Percentiles rank a stretch among this genome's conserved stretches.
Conservation (phyloP, 2,113 vertebrate species). For the Xenotilapia flavipinnis region DNA sequence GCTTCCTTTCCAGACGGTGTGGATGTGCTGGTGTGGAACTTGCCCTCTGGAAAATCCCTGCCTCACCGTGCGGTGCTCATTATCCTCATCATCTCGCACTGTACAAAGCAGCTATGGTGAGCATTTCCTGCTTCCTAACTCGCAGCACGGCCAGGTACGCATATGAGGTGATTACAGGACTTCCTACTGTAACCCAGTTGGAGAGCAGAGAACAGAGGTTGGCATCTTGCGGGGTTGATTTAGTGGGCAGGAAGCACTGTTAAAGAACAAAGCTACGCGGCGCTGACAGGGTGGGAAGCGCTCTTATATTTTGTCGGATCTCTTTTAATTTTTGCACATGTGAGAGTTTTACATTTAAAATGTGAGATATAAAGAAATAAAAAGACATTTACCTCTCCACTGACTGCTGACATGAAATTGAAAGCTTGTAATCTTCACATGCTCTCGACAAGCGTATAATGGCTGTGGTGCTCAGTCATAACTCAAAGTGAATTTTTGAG, state of each 20-base stretch:
- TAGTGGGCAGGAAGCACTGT: constrained; percentile 32
- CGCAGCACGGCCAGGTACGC: constrained; percentile 11
- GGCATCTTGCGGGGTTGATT: constrained; percentile 17
- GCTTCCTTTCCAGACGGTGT: constrained; percentile 53
- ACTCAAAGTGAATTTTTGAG: background rate
- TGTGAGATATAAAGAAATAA: background rate
- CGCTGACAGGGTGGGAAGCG: background rate
- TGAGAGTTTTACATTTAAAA: background rate
- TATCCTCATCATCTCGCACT: constrained; percentile 41
- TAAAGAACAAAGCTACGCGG: constrained; percentile 38
- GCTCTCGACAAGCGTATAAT: background rate
- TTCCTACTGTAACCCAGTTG: constrained; percentile 46
- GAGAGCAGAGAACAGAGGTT: background rate
- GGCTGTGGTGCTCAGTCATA: background rate
- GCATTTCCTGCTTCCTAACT: constrained; percentile 60
- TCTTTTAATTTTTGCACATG: background rate
- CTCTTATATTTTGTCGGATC: background rate
- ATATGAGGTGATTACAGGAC: constrained; percentile 21
- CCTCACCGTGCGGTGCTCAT: constrained; percentile 53
- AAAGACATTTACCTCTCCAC: background rate
- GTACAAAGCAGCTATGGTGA: constrained; percentile 58
- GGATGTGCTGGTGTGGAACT: constrained; percentile 48
- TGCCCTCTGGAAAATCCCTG: constrained; percentile 36
- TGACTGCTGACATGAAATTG: background rate
- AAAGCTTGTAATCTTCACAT: background rate